Evolutionary conservation across 2,113 vertebrate species (phyloP).

Genomic region (Ceyx melanurus): DNA sequence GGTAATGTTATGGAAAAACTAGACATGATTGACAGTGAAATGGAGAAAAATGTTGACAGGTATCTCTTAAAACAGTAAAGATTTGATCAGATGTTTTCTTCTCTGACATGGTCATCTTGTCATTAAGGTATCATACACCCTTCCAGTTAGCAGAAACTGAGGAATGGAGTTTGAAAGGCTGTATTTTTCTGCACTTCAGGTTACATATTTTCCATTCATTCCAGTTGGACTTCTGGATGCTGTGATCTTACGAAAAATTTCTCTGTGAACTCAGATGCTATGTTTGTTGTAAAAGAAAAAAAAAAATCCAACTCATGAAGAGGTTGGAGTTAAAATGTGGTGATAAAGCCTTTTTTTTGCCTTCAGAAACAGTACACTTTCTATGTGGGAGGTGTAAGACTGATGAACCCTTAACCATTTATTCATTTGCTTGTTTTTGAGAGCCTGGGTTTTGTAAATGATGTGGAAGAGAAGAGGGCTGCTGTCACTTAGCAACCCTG

Average conservation of each 20-base stretch:
- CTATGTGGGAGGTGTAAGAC: conserved; percentile 1
- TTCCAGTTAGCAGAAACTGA: not conserved
- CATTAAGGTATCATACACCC: not conserved
- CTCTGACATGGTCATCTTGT: not conserved
- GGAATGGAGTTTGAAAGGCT: not conserved
- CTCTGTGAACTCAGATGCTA: not conserved
- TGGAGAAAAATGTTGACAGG: not conserved
- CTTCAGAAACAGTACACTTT: not conserved
- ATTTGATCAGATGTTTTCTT: not conserved
- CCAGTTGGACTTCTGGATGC: not conserved
- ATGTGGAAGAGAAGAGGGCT: conserved; percentile 35
- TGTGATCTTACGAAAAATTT: not conserved
- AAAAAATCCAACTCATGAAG: not conserved
- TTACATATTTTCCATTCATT: not conserved
- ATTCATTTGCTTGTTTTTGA: conserved; percentile 42
- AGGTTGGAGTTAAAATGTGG: not conserved
- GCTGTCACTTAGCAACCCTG: conserved; percentile 69
- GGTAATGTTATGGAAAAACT: not conserved
- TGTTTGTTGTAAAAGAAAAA: not conserved
- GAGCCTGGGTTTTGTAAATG: conserved; percentile 31
- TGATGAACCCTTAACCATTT: not conserved
- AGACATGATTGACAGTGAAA: not conserved
- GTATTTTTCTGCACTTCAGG: not conserved
- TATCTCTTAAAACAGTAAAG: not conserved
- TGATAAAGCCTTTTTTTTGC: not conserved